Evolutionary conservation across 2,888 invertebrate species (phyloP).

Genomic region (Limnephilus auricula): DNA sequence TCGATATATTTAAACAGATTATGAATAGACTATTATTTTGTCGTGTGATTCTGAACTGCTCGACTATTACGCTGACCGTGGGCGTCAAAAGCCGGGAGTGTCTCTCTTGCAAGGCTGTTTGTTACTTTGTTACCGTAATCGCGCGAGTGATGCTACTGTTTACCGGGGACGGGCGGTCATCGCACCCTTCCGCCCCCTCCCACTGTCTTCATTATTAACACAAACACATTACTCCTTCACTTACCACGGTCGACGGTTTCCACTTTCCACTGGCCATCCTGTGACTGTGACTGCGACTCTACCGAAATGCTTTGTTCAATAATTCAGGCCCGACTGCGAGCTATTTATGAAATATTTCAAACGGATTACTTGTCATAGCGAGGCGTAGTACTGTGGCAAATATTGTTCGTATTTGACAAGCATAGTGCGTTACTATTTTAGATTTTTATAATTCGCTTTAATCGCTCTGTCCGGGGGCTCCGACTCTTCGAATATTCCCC

Average conservation of each 20-base stretch:
- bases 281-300: background rate
- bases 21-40: background rate
- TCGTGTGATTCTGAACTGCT: slow-evolving; percentile 9
- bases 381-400: background rate
- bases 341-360: slow-evolving; percentile 7
- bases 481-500: background rate
- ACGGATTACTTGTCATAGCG: background rate
- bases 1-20: background rate
- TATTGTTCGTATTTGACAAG: background rate
- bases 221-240: slow-evolving; percentile 40
- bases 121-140: background rate
- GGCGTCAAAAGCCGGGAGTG: background rate
- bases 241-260: slow-evolving; percentile 16
- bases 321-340: slow-evolving; percentile 14
- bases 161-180: slow-evolving; percentile 23
- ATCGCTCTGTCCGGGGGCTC: background rate
- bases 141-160: background rate
- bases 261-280: background rate
- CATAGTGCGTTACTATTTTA: background rate
- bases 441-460: background rate
- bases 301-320: slow-evolving; percentile 1
- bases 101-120: background rate
- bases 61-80: background rate
- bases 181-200: slow-evolving; percentile 5
- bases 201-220: slow-evolving; percentile 27